phyloP scores from a whole-genome alignment of 2,888 invertebrate genomes.

The Heliconius hortense region DNA sequence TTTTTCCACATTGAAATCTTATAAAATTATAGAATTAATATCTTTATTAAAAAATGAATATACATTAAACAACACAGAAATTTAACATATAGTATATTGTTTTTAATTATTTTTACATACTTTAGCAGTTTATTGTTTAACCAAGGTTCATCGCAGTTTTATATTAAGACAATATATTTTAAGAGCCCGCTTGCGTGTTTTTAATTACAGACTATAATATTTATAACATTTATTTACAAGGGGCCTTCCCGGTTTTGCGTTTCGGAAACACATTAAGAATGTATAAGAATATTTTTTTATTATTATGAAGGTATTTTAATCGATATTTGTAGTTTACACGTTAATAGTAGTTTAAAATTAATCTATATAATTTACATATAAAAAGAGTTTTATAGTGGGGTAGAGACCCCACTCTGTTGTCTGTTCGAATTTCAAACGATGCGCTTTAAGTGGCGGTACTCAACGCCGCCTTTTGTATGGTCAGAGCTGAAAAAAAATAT shows the following conservation, averaged over 20 bases:
- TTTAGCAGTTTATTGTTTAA: neutral
- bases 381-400: no score
- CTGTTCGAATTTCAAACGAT: no score
- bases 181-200: slow-evolving; percentile 15
- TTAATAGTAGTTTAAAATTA: no score
- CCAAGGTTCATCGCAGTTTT: slow-evolving; percentile 15
- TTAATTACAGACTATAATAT: slow-evolving; percentile 5
- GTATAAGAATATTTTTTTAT: neutral
- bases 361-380: no score
- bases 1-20: neutral
- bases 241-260: slow-evolving; percentile 6
- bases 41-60: neutral
- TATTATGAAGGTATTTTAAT: neutral
- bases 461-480: neutral
- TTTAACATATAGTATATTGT: neutral
- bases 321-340: neutral
- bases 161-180: slow-evolving; percentile 6
- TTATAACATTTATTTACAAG: slow-evolving; percentile 1
- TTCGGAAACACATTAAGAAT: slow-evolving; percentile 8
- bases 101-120: slow-evolving; percentile 5
- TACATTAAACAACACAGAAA: neutral
- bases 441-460: neutral
- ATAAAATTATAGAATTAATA: neutral
- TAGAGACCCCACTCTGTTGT: no score
- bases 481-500: no score